These are phyloP conservation scores for Conger conger DNA, from an alignment of 2,113 vertebrate species.

Conservation along the genomic window DNA sequence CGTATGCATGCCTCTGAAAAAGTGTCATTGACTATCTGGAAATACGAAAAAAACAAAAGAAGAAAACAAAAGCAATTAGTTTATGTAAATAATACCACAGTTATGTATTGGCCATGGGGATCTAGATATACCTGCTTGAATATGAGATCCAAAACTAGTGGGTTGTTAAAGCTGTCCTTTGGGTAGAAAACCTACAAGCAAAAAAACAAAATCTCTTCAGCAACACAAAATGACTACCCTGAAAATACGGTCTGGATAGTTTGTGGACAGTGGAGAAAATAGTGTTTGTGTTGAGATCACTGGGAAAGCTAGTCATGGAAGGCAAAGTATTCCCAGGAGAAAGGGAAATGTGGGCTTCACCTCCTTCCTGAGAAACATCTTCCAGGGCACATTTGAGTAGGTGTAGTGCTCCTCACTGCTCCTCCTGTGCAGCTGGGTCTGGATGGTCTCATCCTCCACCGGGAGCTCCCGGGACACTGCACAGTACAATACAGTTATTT, in stretches of 20 bases:
- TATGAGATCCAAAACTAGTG: slow-evolving; percentile 86
- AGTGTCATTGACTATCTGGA: slow-evolving; percentile 87
- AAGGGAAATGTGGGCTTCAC: slow-evolving; percentile 51
- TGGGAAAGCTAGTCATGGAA: not conserved
- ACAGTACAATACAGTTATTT: not conserved
- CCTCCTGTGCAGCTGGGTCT: slow-evolving; percentile 82
- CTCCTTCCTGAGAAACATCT: slow-evolving; percentile 91
- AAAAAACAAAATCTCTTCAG: slow-evolving; percentile 19
- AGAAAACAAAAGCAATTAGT: not conserved
- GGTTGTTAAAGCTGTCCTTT: slow-evolving; percentile 85
- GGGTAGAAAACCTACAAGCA: slow-evolving; percentile 91
- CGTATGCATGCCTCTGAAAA: slow-evolving; percentile 86
- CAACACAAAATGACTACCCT: not conserved
- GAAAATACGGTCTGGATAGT: not conserved
- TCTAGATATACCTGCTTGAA: slow-evolving; percentile 85
- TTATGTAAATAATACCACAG: not conserved
- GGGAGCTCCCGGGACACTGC: slow-evolving; percentile 78
- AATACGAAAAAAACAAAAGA: slow-evolving; percentile 11
- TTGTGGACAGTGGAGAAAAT: not conserved
- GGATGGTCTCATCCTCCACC: slow-evolving; percentile 71
- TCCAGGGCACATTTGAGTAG: slow-evolving; percentile 88
- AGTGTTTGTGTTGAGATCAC: not conserved
- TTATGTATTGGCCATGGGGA: not conserved
- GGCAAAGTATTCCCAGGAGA: not conserved
- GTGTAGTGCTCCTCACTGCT: slow-evolving; percentile 82